Conservation (phyloP, 2,888 invertebrate species). For the Drosophila emarginata region DNA sequence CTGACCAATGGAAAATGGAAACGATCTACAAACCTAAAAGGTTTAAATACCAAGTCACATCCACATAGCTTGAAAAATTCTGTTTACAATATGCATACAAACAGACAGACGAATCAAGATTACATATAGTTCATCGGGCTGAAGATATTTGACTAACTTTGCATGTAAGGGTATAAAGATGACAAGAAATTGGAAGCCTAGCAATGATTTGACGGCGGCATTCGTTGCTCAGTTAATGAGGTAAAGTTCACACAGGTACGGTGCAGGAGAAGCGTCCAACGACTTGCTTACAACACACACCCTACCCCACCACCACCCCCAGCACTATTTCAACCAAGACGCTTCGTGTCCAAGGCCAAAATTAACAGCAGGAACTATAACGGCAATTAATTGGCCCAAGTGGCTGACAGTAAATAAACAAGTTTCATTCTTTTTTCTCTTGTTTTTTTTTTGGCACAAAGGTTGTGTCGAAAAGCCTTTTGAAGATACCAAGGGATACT, state of each 20-base stretch:
- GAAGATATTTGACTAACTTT: too few relatives aligned
- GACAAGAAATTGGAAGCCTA: slow-evolving; percentile 14
- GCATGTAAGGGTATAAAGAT: slow-evolving; percentile 4
- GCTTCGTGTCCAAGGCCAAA: slow-evolving; percentile 23
- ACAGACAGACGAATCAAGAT: too few relatives aligned
- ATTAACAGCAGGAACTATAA: slow-evolving; percentile 36
- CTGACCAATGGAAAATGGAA: too few relatives aligned
- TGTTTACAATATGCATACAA: too few relatives aligned
- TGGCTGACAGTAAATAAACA: slow-evolving; percentile 63
- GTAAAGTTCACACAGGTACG: slow-evolving; percentile 67
- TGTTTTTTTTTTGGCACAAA: slow-evolving; percentile 35
- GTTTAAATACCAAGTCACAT: too few relatives aligned
- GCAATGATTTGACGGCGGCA: slow-evolving; percentile 53
- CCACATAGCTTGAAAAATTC: too few relatives aligned
- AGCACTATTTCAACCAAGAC: slow-evolving; percentile 31
- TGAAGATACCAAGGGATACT: background rate
- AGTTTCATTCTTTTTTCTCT: slow-evolving; percentile 49
- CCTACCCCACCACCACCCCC: slow-evolving; percentile 13
- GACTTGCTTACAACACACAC: slow-evolving; percentile 6
- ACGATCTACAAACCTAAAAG: too few relatives aligned
- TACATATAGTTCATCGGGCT: too few relatives aligned
- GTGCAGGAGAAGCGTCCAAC: background rate
- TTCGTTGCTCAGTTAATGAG: slow-evolving; percentile 70
- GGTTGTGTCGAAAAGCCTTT: slow-evolving; percentile 19
- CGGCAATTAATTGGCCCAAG: slow-evolving; percentile 65